Base-by-base conservation (phyloP, 2,888 invertebrate genomes). In the Stenoptilia bipunctidactyla region DNA sequence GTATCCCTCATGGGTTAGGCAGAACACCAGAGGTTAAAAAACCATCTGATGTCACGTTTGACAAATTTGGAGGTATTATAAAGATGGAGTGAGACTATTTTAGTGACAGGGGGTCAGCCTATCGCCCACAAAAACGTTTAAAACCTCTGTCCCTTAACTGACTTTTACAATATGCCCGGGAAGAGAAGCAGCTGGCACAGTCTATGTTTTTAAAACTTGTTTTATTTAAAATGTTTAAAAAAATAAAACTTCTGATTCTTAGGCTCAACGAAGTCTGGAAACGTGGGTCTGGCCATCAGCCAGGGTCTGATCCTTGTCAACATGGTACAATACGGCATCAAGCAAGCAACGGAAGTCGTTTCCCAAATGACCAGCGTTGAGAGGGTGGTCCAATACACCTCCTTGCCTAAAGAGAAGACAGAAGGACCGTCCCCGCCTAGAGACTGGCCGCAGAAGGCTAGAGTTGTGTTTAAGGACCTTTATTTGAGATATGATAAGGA, bases 311-410 rank as follows among this genome's bases (percentile, higher is more conserved):
- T 90, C 50, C 61, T 94, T 44, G 91, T 92, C 40, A 93, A 91
- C 46, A 91, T 93, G 90, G 87, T 94, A 42, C 93, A 93, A 61
- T 89, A 90, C 73, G 92, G 92, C 6, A 89, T 94, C 45, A 85
- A 93, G 42, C 92, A 93, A 63, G 88, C 90, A 25, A 91, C 94
- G 0, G 94, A 94, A 60, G 88, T 89, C 15, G 82, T 90, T 38
- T 89, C 89, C n/a, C 89, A 91, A 54, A 91, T 92, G 91, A 91
- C 90, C 3, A 89, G 90, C 39, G 94, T 95, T 0, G 95, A 95
- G 64, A 84, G 95, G 38, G 89, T 95, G 1, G 64, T 92, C 15
- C 92, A 94, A 59, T 95, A 93, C 66, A 89, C 90, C 0, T 82
- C 89, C 12, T 66, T 95, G 15, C 89, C 91, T 0, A 85, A 89